Conservation (phyloP, 2,888 invertebrate species). For the Protonemura montana region DNA sequence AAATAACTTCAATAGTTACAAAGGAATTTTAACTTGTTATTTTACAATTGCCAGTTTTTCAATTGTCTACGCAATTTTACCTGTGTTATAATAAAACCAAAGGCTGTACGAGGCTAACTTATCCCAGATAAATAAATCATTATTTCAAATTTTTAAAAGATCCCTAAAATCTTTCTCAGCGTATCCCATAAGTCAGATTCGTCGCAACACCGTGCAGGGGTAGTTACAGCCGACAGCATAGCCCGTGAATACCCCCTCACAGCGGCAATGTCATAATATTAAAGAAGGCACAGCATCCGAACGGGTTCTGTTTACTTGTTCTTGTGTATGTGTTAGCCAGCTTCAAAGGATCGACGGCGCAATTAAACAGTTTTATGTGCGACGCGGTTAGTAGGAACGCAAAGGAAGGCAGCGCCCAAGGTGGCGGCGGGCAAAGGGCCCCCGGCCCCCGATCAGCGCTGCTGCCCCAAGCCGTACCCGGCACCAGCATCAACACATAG, state of each 20-base stretch:
- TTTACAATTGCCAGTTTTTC: no score
- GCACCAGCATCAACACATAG: neutral
- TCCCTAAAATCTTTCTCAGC: no score
- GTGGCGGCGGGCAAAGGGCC: neutral
- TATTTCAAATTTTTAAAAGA: no score
- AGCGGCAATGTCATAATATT: neutral
- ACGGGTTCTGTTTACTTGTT: conserved; percentile 34
- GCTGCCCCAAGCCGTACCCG: neutral
- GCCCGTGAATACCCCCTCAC: conserved; percentile 15
- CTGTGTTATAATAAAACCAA: no score
- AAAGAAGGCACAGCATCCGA: conserved; percentile 14
- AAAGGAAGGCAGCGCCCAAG: conserved; percentile 18
- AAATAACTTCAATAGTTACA: no score
- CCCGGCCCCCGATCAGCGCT: neutral
- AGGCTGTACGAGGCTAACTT: no score
- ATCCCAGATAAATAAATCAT: no score
- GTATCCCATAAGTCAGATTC: no score
- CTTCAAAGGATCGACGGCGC: conserved; percentile 35
- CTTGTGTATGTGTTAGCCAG: conserved; percentile 24
- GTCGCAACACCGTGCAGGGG: neutral
- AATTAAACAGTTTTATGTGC: conserved; percentile 39
- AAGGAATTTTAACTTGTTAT: no score
- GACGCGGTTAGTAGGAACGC: conserved; percentile 33
- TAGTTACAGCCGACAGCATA: neutral
- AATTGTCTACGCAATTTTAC: no score